Evolutionary conservation across 2,113 vertebrate genomes (phyloP).

Genomic region (Redunca redunca): DNA sequence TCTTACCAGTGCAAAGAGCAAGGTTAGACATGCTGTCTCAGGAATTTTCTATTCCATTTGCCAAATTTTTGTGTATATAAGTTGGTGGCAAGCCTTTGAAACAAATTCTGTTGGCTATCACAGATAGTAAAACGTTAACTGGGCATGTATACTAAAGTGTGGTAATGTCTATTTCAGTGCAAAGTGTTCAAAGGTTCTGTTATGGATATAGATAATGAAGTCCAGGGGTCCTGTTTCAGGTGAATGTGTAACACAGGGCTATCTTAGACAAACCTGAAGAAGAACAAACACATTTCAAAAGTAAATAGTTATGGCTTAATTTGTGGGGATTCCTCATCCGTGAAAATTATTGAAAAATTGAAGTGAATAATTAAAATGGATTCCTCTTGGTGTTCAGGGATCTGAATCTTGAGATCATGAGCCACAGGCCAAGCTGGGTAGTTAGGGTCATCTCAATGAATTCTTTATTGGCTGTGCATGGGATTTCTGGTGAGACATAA

Average conservation of each 20-base stretch:
- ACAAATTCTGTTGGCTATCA: neutral
- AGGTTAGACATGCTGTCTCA: neutral
- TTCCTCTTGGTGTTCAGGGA: neutral
- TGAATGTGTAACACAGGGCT: slow-evolving; percentile 52
- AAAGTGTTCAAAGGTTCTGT: slow-evolving; percentile 46
- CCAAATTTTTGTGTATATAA: slow-evolving; percentile 28
- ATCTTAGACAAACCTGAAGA: slow-evolving; percentile 37
- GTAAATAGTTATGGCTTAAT: neutral
- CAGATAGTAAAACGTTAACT: slow-evolving; percentile 47
- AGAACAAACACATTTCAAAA: slow-evolving; percentile 41
- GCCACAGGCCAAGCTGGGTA: neutral
- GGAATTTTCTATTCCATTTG: neutral
- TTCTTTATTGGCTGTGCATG: neutral
- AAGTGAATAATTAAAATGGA: neutral
- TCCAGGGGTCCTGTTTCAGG: slow-evolving; percentile 38
- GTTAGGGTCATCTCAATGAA: neutral
- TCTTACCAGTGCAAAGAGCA: neutral
- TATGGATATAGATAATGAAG: slow-evolving; percentile 35
- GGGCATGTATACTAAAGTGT: slow-evolving; percentile 1
- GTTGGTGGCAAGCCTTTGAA: neutral
- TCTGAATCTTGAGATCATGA: neutral
- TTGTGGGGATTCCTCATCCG: neutral
- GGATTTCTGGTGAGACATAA: neutral
- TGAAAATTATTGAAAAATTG: neutral
- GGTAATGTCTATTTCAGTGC: neutral